These are phyloP conservation scores for Charina bottae DNA, from an alignment of 2,113 vertebrate genomes.

Conservation along the genomic window DNA sequence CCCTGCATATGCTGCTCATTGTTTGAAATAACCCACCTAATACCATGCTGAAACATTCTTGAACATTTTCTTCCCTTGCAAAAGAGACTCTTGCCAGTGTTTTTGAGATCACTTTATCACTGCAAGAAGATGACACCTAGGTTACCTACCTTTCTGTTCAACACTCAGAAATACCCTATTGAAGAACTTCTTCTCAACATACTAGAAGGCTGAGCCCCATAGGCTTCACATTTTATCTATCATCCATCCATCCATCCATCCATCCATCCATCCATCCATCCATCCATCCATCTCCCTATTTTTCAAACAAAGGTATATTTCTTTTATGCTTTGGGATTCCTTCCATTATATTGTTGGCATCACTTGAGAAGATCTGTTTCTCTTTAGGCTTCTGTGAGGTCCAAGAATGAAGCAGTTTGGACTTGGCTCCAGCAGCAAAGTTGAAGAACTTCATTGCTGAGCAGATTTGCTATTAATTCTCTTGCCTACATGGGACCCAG, in stretches of 20 bases:
- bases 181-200: too few relatives aligned
- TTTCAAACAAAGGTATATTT: background rate
- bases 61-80: too few relatives aligned
- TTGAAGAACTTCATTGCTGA: conserved; percentile 40
- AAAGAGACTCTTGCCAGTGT: too few relatives aligned
- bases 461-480: conserved; percentile 66
- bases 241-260: too few relatives aligned
- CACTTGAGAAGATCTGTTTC: background rate
- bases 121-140: too few relatives aligned
- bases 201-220: too few relatives aligned
- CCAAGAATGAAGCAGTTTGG: conserved; percentile 33
- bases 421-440: conserved; percentile 23
- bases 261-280: too few relatives aligned
- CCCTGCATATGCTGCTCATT: background rate
- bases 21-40: background rate
- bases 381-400: conserved; percentile 4
- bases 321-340: background rate
- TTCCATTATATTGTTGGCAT: background rate
- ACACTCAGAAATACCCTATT: too few relatives aligned
- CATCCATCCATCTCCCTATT: too few relatives aligned
- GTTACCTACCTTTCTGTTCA: too few relatives aligned
- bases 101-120: too few relatives aligned
- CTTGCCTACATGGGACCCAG: conserved; percentile 64
- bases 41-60: background rate
- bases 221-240: too few relatives aligned